phyloP scores from a whole-genome alignment of 2,113 vertebrate genomes.

The Sminthopsis crassicaudata region DNA sequence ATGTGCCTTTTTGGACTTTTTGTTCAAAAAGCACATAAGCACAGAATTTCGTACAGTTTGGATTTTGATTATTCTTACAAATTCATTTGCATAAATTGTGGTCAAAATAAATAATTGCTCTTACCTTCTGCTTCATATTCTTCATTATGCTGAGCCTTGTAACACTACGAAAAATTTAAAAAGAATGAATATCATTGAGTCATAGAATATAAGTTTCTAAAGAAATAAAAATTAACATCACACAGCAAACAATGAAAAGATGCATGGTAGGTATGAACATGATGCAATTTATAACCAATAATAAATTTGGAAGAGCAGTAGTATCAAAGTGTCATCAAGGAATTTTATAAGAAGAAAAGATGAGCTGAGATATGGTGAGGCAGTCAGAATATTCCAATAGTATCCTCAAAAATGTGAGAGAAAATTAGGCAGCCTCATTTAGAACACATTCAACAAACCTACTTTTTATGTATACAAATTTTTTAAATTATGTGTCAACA shows the following conservation, averaged over 20 bases:
- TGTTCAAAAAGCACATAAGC: background rate
- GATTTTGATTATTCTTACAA: background rate
- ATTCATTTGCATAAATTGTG: background rate
- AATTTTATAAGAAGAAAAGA: background rate
- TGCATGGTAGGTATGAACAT: background rate
- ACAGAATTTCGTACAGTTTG: background rate
- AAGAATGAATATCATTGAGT: background rate
- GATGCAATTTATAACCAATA: background rate
- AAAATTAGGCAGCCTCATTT: background rate
- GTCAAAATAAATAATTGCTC: background rate
- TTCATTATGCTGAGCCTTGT: constrained; percentile 88
- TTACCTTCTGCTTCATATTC: constrained; percentile 97
- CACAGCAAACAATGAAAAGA: background rate
- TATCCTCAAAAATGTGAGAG: background rate
- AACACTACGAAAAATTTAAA: constrained; percentile 84
- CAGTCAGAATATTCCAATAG: background rate
- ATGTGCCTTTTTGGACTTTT: background rate
- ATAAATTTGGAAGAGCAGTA: background rate
- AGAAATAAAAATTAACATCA: background rate
- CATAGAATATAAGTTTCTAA: background rate
- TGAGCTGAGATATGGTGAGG: background rate
- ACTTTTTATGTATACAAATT: background rate
- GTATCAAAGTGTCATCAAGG: background rate
- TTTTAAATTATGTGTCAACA: background rate
- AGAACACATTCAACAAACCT: background rate